Percentiles rank a stretch among this genome's conserved stretches.
These are phyloP conservation scores for Spilogale gracilis DNA, from an alignment of 2,113 vertebrate genomes.

Conservation along the genomic window DNA sequence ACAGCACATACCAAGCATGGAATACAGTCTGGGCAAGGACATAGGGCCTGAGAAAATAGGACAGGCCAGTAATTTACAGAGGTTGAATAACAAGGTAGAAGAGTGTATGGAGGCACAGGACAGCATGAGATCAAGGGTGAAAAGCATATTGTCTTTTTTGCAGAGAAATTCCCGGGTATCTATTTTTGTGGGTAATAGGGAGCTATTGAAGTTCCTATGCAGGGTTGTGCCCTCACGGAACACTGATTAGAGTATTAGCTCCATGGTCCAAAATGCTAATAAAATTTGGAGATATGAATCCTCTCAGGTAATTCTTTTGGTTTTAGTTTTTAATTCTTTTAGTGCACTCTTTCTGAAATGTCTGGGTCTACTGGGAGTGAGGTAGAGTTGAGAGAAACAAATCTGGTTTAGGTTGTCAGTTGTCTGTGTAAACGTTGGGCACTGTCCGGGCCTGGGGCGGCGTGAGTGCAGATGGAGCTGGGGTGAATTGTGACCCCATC, in stretches of 20 bases:
- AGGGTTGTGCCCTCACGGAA: background rate
- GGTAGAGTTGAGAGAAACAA: background rate
- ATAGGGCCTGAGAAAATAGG: background rate
- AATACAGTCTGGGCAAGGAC: background rate
- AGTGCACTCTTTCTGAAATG: background rate
- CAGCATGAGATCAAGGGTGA: background rate
- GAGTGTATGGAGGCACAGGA: fast-evolving
- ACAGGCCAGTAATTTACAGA: background rate
- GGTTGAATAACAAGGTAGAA: background rate
- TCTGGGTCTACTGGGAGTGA: background rate
- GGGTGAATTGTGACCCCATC: background rate
- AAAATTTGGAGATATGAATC: background rate
- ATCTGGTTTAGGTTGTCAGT: background rate
- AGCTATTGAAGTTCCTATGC: background rate
- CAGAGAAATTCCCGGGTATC: background rate
- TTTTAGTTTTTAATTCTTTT: conserved; percentile 8
- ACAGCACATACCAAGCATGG: background rate
- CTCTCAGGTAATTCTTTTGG: background rate
- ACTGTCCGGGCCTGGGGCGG: background rate
- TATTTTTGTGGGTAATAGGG: background rate
- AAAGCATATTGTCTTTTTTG: background rate
- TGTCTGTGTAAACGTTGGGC: background rate
- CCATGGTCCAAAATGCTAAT: background rate
- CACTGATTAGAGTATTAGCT: background rate
- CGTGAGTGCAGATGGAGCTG: no score